These are phyloP conservation scores for Cryptotermes secundus DNA, from an alignment of 1,140 invertebrate genomes.

Conservation along the genomic window DNA sequence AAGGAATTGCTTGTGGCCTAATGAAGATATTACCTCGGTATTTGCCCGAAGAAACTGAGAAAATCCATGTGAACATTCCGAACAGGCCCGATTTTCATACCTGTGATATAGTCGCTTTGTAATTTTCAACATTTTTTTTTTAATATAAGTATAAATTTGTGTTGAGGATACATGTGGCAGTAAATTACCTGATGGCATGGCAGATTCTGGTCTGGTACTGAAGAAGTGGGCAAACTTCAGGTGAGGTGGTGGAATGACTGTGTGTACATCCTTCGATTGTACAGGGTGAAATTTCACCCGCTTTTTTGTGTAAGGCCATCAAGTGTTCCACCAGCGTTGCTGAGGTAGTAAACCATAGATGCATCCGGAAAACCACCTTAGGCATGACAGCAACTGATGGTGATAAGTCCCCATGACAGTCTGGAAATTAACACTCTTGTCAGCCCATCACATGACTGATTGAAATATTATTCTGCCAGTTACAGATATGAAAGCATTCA, in stretches of 20 bases:
- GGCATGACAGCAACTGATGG: background rate
- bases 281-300: slow-evolving; percentile 1
- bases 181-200: slow-evolving; percentile 28
- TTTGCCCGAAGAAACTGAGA: no score
- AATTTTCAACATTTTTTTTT: no score
- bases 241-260: background rate
- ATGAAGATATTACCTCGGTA: no score
- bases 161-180: no score
- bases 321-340: slow-evolving; percentile 25
- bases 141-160: no score
- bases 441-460: no score
- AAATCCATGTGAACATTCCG: no score
- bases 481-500: no score
- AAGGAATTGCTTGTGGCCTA: no score
- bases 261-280: background rate
- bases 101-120: no score
- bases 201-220: slow-evolving; percentile 24
- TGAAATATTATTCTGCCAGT: no score
- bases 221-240: background rate
- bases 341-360: slow-evolving; percentile 32
- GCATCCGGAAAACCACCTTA: slow-evolving; percentile 27
- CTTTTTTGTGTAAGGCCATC: slow-evolving; percentile 19
- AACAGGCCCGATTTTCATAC: no score
- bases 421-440: background rate
- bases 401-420: slow-evolving; percentile 18